These are phyloP conservation scores for Incurvaria masculella DNA, from an alignment of 2,888 invertebrate species.

Conservation along the genomic window DNA sequence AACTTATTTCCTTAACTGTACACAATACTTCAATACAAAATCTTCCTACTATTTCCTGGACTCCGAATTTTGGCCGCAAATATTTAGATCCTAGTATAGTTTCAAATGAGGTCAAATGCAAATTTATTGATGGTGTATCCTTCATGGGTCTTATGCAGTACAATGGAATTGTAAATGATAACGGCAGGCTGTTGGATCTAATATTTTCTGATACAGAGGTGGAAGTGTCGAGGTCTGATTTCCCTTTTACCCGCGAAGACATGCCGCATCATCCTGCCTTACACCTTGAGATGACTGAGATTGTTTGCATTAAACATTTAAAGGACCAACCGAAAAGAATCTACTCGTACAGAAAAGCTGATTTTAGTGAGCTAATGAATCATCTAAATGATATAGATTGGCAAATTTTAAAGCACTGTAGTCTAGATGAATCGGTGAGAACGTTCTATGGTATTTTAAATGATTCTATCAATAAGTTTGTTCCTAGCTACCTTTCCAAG, in stretches of 20 bases:
- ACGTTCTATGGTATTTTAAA: background rate
- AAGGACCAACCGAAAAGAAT: background rate
- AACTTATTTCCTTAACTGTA: too few relatives aligned
- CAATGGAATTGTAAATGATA: background rate
- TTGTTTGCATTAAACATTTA: background rate
- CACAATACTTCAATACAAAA: too few relatives aligned
- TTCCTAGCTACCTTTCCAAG: background rate
- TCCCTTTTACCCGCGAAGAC: constrained; percentile 2
- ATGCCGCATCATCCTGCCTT: constrained; percentile 4
- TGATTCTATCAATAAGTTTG: background rate
- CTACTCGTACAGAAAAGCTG: background rate
- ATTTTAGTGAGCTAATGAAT: background rate
- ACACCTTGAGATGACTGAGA: background rate
- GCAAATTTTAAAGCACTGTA: background rate
- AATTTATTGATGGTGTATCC: background rate
- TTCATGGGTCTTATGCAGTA: background rate
- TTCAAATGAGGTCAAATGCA: background rate
- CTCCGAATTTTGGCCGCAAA: background rate
- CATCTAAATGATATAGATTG: background rate
- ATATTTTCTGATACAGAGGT: background rate
- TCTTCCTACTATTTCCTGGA: background rate
- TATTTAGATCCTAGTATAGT: background rate
- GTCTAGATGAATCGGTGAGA: background rate
- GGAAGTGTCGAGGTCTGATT: background rate
- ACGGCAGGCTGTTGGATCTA: background rate